These are phyloP conservation scores for Perithous albicinctus DNA, from an alignment of 2,888 invertebrate species.

Conservation along the genomic window DNA sequence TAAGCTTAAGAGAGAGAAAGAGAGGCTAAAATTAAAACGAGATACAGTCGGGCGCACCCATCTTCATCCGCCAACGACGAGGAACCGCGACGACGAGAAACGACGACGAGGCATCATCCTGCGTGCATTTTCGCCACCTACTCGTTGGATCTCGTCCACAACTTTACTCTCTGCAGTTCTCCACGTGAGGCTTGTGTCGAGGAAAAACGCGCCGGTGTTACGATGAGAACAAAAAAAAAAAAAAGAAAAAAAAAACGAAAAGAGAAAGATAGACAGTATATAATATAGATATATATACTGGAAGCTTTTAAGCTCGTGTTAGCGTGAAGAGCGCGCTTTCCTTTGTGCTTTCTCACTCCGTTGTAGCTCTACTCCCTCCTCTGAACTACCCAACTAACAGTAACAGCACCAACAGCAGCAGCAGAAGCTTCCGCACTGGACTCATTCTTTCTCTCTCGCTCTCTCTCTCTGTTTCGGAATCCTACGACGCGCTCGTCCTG, in stretches of 20 bases:
- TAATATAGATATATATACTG: conserved; percentile 20
- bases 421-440: conserved; percentile 54
- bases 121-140: conserved; percentile 60
- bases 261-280: conserved; percentile 21
- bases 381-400: neutral
- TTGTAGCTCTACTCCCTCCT: conserved; percentile 64
- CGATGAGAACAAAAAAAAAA: conserved; percentile 19
- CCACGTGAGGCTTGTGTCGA: conserved; percentile 11
- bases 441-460: conserved; percentile 56
- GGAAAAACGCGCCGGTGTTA: conserved; percentile 17
- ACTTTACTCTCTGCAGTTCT: conserved; percentile 51
- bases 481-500: conserved; percentile 37
- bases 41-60: conserved; percentile 73
- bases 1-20: too few relatives aligned
- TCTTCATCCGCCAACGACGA: conserved; percentile 68
- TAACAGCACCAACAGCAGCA: conserved; percentile 51
- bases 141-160: conserved; percentile 54
- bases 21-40: conserved; percentile 83
- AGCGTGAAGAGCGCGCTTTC: conserved; percentile 65
- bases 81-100: too few relatives aligned
- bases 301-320: conserved; percentile 70
- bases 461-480: too few relatives aligned
- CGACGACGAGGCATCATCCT: conserved; percentile 57
- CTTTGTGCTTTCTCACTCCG: conserved; percentile 71
- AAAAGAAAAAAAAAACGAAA: neutral